Base-by-base conservation (phyloP, 2,888 invertebrate species). In the Amphipoea lucens region DNA sequence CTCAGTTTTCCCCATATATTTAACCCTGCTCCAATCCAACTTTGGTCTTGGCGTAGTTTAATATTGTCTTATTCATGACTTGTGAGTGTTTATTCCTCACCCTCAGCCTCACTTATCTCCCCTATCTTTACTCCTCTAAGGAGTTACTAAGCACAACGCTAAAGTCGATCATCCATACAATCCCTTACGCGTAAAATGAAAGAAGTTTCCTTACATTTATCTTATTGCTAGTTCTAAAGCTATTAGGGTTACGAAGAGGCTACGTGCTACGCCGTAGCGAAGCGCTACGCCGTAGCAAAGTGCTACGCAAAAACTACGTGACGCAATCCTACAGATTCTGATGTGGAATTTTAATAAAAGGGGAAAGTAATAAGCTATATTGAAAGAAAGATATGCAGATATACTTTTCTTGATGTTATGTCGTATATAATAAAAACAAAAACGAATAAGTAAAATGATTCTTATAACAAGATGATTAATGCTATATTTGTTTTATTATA, bases 191-290 rank as follows among this genome's bases (percentile, higher is more conserved):
- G 76, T 86, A 83, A 91, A 90, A 91, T 90, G 88, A 90, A 91
- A 88, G 88, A 91, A 92, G 87, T 90, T 92, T 88, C 70, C 76
- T 84, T 5, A 54, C 88, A 83, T 90, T 87, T 88, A 88, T 90
- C 86, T 87, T 88, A 90, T 89, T 84, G 84, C 82, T 90, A 84
- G 81, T 91, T 87, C 68, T 75, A 36, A 77, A 88, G 85, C 85
- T 82, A 79, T 89, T 87, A 78, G 78, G 6, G 79, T 83, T 87
- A 88, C 82, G 75, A 81, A 71, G 76, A 71, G 40, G 71, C 86
- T 89, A 89, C 88, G 85, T 84, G 87, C 86, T 88, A 90, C 89
- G 82, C 48, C 87, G 87, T 87, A 86, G 88, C 79, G 68, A 29
- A 20, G 71, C 78, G 85, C 87, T 88, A 90, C 88, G 83, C n/a